Evolutionary conservation across 2,113 vertebrate species (phyloP).

Genomic region (Baryphthengus martii): DNA sequence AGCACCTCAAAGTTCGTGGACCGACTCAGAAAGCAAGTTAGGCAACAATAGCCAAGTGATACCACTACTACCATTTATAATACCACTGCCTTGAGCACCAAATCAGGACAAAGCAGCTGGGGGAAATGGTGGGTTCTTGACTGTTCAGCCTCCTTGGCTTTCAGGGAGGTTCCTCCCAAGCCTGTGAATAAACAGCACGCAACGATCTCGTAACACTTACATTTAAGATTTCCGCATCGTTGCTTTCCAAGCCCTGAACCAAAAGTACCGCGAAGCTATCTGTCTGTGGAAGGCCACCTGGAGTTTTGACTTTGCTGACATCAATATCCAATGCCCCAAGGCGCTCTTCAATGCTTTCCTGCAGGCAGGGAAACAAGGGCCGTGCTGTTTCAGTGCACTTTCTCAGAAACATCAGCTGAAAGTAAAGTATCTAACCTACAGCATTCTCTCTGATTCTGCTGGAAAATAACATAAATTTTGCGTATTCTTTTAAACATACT

Average conservation of each 20-base stretch:
- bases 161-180: not conserved
- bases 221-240: slow-evolving; percentile 86
- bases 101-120: not conserved
- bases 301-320: slow-evolving; percentile 69
- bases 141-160: fast-evolving
- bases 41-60: not conserved
- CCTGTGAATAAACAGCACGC: not conserved
- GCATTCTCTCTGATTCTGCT: not conserved
- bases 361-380: not conserved
- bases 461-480: not conserved
- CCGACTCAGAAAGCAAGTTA: not conserved
- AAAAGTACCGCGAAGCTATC: slow-evolving; percentile 90
- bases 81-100: not conserved
- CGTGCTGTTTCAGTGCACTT: not conserved
- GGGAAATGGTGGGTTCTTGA: not conserved
- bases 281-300: slow-evolving; percentile 81
- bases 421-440: not conserved
- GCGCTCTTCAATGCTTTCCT: slow-evolving; percentile 93
- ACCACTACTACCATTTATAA: not conserved
- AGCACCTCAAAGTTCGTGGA: not conserved
- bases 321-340: slow-evolving; percentile 86
- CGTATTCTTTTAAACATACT: not conserved
- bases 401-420: not conserved
- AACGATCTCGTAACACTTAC: slow-evolving; percentile 73
- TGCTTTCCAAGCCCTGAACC: slow-evolving; percentile 94